phyloP scores from a whole-genome alignment of 2,113 vertebrate species.

The Oxygymnocypris stewartii region DNA sequence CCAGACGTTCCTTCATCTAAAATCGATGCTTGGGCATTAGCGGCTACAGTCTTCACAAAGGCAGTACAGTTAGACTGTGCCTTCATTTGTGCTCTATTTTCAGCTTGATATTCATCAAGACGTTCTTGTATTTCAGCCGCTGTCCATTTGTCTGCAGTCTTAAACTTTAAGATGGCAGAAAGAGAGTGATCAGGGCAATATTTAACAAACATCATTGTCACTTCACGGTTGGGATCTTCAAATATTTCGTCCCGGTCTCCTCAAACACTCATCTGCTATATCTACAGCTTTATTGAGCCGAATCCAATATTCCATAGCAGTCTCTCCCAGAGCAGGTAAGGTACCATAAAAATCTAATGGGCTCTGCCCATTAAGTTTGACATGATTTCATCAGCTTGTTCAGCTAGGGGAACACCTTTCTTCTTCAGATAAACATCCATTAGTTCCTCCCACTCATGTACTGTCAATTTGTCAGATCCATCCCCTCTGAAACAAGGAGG shows the following conservation, averaged over 20 bases:
- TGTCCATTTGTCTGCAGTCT: background rate
- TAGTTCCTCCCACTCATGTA: background rate
- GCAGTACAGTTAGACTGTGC: background rate
- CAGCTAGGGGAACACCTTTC: background rate
- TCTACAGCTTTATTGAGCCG: background rate
- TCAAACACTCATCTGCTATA: background rate
- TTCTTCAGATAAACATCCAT: background rate
- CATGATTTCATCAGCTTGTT: background rate
- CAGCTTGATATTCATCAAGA: background rate
- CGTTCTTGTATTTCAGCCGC: background rate
- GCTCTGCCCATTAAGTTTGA: background rate
- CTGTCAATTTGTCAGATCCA: background rate
- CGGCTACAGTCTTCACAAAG: background rate
- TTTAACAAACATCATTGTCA: background rate
- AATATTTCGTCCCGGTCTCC: background rate
- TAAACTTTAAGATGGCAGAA: background rate
- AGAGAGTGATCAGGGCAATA: background rate
- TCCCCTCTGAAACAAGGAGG: too few species aligned
- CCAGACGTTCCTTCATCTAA: background rate
- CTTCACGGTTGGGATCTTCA: background rate
- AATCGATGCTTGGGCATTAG: background rate
- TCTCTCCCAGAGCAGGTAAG: background rate
- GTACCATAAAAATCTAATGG: background rate
- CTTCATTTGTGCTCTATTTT: background rate
- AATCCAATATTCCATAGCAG: background rate